These are phyloP conservation scores for Steinernema hermaphroditum DNA, from an alignment of 2,888 invertebrate species.

Conservation along the genomic window DNA sequence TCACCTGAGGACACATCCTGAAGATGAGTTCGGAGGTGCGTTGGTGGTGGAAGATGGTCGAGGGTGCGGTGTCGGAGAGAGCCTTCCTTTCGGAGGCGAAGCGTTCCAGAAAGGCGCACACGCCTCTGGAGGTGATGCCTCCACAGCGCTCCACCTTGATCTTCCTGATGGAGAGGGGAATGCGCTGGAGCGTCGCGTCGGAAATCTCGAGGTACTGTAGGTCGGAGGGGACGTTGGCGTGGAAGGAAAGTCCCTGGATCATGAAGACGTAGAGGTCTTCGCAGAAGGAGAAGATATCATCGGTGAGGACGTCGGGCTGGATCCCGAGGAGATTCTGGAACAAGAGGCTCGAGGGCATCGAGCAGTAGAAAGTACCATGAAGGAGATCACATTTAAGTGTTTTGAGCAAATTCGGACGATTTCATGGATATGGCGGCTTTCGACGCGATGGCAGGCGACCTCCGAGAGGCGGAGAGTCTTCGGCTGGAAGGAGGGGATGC, in stretches of 20 bases:
- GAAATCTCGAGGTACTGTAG: not conserved
- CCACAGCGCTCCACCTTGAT: conserved; percentile 11
- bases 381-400: conserved; percentile 11
- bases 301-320: conserved; percentile 18
- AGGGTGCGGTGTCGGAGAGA: not conserved
- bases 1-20: conserved; percentile 9
- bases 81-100: not conserved
- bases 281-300: conserved; percentile 12
- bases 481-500: conserved; percentile 16
- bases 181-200: not conserved
- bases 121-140: conserved; percentile 11
- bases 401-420: not conserved
- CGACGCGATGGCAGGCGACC: not conserved
- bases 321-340: conserved; percentile 3
- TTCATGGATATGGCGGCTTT: conserved; percentile 8
- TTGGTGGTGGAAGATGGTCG: not conserved
- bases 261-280: conserved; percentile 24
- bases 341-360: too few species aligned
- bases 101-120: conserved; percentile 10
- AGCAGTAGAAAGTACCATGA: not conserved
- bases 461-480: not conserved
- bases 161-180: not conserved
- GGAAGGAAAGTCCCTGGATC: conserved; percentile 9
- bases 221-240: not conserved
- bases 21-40: conserved; percentile 12